Evolutionary conservation across 1,140 invertebrate genomes (phyloP).

Genomic region (Proales similis): DNA sequence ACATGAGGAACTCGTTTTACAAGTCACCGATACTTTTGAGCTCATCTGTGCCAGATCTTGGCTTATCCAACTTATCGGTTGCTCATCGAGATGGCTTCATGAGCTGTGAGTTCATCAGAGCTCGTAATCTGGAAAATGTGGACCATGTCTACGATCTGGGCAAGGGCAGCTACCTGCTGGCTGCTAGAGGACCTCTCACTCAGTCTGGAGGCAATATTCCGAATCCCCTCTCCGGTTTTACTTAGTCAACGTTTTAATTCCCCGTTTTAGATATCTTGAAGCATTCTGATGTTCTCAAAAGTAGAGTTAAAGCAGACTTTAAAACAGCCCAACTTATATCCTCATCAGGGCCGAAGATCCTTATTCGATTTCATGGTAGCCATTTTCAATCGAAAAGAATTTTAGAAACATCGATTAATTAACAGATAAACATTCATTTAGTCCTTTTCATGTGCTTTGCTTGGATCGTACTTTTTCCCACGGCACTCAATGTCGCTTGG

Average conservation of each 20-base stretch:
- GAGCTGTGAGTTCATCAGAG: constrained; percentile 12
- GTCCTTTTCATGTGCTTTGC: constrained; percentile 23
- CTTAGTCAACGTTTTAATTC: too few species aligned
- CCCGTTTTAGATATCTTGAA: background rate
- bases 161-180: background rate
- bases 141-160: constrained; percentile 22
- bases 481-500: constrained; percentile 12
- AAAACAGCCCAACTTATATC: constrained; percentile 12
- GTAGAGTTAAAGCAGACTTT: constrained; percentile 13
- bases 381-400: background rate
- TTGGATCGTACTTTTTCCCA: constrained; percentile 19
- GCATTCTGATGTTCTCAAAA: background rate
- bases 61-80: constrained; percentile 7
- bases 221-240: too few species aligned
- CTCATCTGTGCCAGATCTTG: background rate
- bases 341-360: too few species aligned
- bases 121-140: background rate
- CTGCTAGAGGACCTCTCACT: constrained; percentile 9
- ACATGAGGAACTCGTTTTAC: constrained; percentile 5
- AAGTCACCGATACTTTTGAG: constrained; percentile 1
- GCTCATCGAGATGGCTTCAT: background rate
- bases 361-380: constrained; percentile 9
- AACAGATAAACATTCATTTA: too few species aligned
- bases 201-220: constrained; percentile 17
- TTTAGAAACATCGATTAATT: too few species aligned